Percentiles rank a stretch among this genome's conserved stretches.
These are phyloP conservation scores for Crax fasciolata DNA, from an alignment of 2,797 vertebrate genomes.

Conservation along the genomic window DNA sequence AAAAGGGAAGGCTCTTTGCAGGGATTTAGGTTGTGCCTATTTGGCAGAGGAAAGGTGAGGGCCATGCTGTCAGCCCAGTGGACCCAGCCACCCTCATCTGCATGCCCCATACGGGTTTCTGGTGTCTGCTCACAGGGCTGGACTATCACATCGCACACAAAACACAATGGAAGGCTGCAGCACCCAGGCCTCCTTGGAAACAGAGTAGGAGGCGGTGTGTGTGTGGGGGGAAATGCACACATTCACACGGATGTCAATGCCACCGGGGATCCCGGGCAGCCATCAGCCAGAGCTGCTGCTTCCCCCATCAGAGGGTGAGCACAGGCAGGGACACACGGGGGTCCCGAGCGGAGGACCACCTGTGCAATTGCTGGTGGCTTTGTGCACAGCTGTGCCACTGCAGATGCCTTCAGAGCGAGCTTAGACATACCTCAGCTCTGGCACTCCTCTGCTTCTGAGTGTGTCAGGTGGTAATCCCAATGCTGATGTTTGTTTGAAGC, in stretches of 20 bases:
- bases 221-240: neutral
- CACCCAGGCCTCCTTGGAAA: neutral
- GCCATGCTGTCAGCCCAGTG: neutral
- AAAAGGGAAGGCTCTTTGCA: neutral
- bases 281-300: neutral
- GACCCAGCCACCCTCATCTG: neutral
- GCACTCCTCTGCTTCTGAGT: neutral
- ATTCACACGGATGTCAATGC: fast-evolving
- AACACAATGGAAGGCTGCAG: neutral
- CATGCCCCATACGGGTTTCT: neutral
- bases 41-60: neutral
- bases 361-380: neutral
- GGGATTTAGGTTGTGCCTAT: neutral
- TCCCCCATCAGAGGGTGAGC: neutral
- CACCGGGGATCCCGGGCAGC: neutral
- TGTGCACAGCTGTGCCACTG: fast-evolving
- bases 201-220: neutral
- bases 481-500: neutral
- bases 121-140: neutral
- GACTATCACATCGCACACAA: neutral
- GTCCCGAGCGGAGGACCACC: neutral
- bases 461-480: neutral
- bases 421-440: neutral
- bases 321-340: neutral
- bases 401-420: neutral